Evolutionary conservation across 2,888 invertebrate species (phyloP).

Genomic region (Smittia sp.): DNA sequence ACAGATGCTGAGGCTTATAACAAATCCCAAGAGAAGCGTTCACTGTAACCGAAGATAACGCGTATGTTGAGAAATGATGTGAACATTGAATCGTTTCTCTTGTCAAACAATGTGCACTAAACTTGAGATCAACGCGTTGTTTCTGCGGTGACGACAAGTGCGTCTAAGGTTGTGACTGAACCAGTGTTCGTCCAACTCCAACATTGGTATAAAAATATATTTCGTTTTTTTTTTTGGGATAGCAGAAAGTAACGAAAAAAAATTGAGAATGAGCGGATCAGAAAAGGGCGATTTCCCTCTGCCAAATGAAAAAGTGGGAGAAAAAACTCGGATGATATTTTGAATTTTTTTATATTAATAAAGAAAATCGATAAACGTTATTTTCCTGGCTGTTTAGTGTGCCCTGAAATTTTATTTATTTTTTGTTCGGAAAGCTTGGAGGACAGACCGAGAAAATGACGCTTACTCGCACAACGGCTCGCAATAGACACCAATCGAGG

Average conservation of each 20-base stretch:
- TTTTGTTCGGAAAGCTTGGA: neutral
- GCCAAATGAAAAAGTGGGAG: too few species aligned
- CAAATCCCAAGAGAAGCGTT: too few species aligned
- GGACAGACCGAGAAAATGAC: neutral
- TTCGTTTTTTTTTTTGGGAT: neutral
- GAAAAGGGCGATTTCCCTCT: neutral
- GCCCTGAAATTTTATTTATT: constrained; percentile 14
- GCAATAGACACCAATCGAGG: constrained; percentile 25
- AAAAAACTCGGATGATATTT: constrained; percentile 37
- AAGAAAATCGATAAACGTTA: constrained; percentile 33
- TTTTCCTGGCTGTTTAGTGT: constrained; percentile 24
- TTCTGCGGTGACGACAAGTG: too few species aligned
- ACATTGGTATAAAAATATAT: too few species aligned
- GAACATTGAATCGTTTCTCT: too few species aligned
- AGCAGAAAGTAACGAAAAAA: neutral
- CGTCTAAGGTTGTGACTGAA: too few species aligned
- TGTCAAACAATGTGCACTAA: too few species aligned
- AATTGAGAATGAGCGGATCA: constrained; percentile 1
- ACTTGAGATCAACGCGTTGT: too few species aligned
- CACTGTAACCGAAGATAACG: too few species aligned
- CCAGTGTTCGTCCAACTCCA: too few species aligned
- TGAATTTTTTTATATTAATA: constrained; percentile 32
- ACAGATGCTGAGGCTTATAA: too few species aligned
- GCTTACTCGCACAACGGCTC: neutral
- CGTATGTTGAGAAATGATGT: too few species aligned